These are phyloP conservation scores for Branchipolynoe longqiensis DNA, from an alignment of 2,888 invertebrate species.

Conservation along the genomic window DNA sequence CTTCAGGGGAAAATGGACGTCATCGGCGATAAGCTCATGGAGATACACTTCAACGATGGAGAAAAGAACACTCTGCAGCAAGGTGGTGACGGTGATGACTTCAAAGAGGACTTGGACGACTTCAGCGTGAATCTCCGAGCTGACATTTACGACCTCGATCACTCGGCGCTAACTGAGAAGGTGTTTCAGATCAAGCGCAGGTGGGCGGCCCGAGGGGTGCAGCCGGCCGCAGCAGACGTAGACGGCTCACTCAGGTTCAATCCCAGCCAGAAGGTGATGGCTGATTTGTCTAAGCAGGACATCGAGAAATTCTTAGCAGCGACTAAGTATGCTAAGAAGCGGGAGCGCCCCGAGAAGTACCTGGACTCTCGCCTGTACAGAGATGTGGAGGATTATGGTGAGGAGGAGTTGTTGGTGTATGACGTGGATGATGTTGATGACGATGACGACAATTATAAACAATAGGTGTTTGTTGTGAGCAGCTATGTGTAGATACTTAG, in stretches of 20 bases:
- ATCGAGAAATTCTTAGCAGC: background rate
- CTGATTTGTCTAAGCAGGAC: background rate
- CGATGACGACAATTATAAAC: slow-evolving; percentile 1
- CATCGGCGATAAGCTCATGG: no score
- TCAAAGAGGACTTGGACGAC: no score
- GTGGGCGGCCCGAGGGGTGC: background rate
- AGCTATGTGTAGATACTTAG: no score
- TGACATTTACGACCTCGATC: slow-evolving; percentile 69
- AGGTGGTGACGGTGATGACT: no score
- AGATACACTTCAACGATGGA: no score
- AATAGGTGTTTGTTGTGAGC: no score
- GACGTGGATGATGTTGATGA: background rate
- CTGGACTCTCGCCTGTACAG: background rate
- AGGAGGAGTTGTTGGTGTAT: background rate
- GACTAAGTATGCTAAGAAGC: background rate
- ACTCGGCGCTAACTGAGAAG: slow-evolving; percentile 66
- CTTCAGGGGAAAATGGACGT: slow-evolving; percentile 3
- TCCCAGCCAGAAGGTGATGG: background rate
- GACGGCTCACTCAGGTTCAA: no score
- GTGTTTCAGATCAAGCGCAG: slow-evolving; percentile 63
- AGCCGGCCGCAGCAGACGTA: background rate
- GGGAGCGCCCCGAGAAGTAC: background rate
- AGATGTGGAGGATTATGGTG: background rate
- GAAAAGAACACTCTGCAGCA: background rate
- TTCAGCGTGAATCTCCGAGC: slow-evolving; percentile 57